phyloP scores from a whole-genome alignment of 2,797 vertebrate genomes.

The Rhinoraja longicauda region DNA sequence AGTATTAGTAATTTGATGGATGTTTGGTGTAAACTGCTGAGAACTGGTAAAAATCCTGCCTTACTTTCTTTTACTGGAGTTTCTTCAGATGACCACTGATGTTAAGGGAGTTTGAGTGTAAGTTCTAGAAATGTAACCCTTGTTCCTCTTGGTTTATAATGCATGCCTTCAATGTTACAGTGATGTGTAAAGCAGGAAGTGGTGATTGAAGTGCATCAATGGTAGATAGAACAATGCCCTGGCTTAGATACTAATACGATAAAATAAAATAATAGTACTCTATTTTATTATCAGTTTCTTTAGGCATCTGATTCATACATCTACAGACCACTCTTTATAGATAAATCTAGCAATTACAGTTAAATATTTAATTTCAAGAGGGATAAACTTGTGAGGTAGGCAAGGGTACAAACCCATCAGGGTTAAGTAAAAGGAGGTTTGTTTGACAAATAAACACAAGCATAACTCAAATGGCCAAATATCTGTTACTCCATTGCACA shows the following conservation, averaged over 20 bases:
- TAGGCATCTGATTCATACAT: neutral
- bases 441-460: neutral
- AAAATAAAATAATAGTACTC: neutral
- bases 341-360: neutral
- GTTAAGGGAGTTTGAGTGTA: neutral
- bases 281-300: neutral
- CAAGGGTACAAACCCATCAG: no score
- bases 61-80: neutral
- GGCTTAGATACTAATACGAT: neutral
- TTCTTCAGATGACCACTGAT: neutral
- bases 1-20: neutral
- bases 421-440: neutral
- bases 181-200: neutral
- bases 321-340: neutral
- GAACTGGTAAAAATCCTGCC: neutral
- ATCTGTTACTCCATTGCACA: neutral
- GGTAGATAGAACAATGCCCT: neutral
- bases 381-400: neutral
- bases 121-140: neutral
- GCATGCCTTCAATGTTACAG: neutral
- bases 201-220: neutral
- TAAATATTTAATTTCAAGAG: neutral
- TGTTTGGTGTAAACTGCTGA: neutral
- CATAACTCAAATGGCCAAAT: neutral
- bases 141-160: neutral